These are phyloP conservation scores for Xestia xanthographa DNA, from an alignment of 2,888 invertebrate species.

Conservation along the genomic window DNA sequence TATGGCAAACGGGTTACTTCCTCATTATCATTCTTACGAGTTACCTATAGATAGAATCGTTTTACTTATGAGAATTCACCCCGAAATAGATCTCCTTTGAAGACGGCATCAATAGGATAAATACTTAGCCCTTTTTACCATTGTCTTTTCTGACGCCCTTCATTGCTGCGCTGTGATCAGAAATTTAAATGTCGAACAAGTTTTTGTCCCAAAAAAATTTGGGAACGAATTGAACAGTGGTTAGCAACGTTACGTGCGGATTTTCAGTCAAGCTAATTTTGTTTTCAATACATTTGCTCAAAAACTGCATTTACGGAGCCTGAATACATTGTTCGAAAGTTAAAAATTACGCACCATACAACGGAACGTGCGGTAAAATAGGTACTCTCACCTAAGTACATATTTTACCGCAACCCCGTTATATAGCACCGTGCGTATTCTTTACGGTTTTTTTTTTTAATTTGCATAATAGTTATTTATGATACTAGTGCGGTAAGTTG, in stretches of 20 bases:
- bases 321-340: too few species aligned
- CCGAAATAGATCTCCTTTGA: background rate
- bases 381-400: too few species aligned
- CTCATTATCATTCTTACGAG: conserved; percentile 33
- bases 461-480: too few species aligned
- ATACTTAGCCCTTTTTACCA: background rate
- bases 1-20: conserved; percentile 29
- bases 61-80: conserved; percentile 8
- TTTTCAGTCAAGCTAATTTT: background rate
- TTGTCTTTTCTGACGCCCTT: background rate
- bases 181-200: background rate
- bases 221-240: background rate
- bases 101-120: background rate
- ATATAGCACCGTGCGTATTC: too few species aligned
- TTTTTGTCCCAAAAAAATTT: background rate
- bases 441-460: too few species aligned
- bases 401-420: too few species aligned
- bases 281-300: too few species aligned
- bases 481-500: too few species aligned
- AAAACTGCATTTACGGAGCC: too few species aligned
- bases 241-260: background rate
- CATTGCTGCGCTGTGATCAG: background rate
- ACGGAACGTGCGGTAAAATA: too few species aligned
- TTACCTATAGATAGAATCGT: background rate
- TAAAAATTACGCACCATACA: too few species aligned